These are phyloP conservation scores for Cantharis rustica DNA, from an alignment of 2,888 invertebrate genomes.

Conservation along the genomic window DNA sequence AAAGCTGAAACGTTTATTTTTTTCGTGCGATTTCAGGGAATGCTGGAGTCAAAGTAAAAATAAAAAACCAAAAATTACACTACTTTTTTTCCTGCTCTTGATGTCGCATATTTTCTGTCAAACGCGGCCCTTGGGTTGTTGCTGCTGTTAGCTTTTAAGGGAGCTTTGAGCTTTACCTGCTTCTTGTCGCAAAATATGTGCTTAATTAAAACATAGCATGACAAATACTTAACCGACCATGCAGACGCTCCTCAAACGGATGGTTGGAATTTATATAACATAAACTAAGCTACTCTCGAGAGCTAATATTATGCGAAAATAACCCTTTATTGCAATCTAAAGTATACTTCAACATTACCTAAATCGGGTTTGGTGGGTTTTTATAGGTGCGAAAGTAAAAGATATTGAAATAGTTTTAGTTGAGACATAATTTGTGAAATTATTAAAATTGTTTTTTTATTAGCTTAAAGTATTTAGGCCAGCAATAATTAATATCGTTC, in stretches of 20 bases:
- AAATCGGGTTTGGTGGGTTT: neutral
- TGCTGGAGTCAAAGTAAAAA: constrained; percentile 14
- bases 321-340: constrained; percentile 13
- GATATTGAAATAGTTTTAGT: neutral
- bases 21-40: neutral
- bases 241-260: constrained; percentile 36
- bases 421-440: neutral
- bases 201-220: constrained; percentile 56
- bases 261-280: constrained; percentile 31
- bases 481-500: neutral
- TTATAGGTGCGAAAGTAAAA: neutral
- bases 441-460: neutral
- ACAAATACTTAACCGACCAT: constrained; percentile 53
- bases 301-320: constrained; percentile 23
- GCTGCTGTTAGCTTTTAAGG: constrained; percentile 36
- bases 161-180: constrained; percentile 46
- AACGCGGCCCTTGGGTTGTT: constrained; percentile 46
- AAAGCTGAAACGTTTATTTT: neutral
- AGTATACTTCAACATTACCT: constrained; percentile 3
- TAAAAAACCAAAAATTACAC: constrained; percentile 40
- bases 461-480: neutral
- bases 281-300: constrained; percentile 15
- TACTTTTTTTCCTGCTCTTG: constrained; percentile 43
- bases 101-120: constrained; percentile 40
- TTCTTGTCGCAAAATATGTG: constrained; percentile 52